Percentiles rank a stretch among this genome's conserved stretches.
phyloP scores from a whole-genome alignment of 2,888 invertebrate species.

The Empis stercorea region DNA sequence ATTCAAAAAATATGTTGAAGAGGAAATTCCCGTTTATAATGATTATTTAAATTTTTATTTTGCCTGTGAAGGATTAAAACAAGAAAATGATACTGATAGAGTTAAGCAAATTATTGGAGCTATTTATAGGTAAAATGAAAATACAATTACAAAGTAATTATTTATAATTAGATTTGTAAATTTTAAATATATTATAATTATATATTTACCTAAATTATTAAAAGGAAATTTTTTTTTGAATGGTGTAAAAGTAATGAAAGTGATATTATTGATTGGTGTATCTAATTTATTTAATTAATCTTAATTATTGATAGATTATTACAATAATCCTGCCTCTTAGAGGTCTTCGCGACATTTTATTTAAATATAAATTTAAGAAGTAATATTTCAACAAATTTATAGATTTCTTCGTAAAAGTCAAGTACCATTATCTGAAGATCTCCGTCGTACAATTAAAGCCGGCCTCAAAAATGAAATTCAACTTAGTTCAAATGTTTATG shows the following conservation, averaged over 20 bases:
- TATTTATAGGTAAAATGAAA: constrained; percentile 58
- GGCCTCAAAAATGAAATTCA: constrained; percentile 55
- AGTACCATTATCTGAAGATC: constrained; percentile 69
- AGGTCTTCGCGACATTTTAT: too few relatives aligned
- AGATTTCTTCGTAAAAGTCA: constrained; percentile 69
- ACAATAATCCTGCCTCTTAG: too few relatives aligned
- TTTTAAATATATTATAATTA: too few relatives aligned
- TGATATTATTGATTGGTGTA: too few relatives aligned
- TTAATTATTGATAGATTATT: too few relatives aligned
- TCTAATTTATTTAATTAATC: too few relatives aligned
- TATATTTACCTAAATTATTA: too few relatives aligned
- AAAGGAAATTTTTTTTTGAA: too few relatives aligned
- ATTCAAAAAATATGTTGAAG: constrained; percentile 70
- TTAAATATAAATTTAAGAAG: too few relatives aligned
- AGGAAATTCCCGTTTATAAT: constrained; percentile 64
- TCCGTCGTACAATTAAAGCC: constrained; percentile 63
- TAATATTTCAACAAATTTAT: constrained; percentile 14
- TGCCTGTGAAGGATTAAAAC: constrained; percentile 78
- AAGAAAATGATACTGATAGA: constrained; percentile 59
- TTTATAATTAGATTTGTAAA: too few relatives aligned
- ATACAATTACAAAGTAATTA: too few relatives aligned
- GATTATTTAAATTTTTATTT: constrained; percentile 87
- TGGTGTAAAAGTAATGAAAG: too few relatives aligned
- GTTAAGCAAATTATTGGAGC: constrained; percentile 66
- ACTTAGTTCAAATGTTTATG: constrained; percentile 69